Base-by-base conservation (phyloP, 2,797 vertebrate genomes). In the Toxotes lorentzi region DNA sequence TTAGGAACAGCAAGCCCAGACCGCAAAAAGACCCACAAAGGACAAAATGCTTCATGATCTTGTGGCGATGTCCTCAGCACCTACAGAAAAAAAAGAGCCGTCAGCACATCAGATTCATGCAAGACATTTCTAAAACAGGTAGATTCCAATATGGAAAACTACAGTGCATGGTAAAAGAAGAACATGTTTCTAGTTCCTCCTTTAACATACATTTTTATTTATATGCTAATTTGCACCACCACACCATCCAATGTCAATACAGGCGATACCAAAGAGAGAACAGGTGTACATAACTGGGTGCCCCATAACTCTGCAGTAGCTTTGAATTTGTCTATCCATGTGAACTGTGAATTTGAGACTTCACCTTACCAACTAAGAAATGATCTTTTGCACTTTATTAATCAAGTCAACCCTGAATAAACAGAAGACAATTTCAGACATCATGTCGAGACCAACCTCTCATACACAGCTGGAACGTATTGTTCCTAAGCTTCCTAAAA, bases 1-100 rank as follows among this genome's bases (percentile, higher is more conserved):
- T 96, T 92, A 95, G 95, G 96, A 97, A 98, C 97, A 98, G 97
- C 97, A 98, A 98, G 97, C 97, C 97, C 97, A 98, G 97, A 98
- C 97, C 97, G 97, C 97, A 98, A 98, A 98, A 98, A 98, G 97
- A 97, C 93, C 97, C 95, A 91, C 95, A 96, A 94, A 88, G 95
- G 93, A 95, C 95, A 93, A 69, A 78, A 78, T 2, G 51, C 34
- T 34, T 65, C 21, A 7, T 41, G 21, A 4, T 53, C 38, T 4
- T 16, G 34, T 13, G 24, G 48, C 0, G n/a, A 62, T 5, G 32
- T 65, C 61, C 11, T 67, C 77, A 32, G 62, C 70, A 79, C 82
- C 92, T 94, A 3, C 11, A 79, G 66, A 76, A 41, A 76, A 70
- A 67, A 56, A 32, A 66, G 23, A 35, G 17, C 11, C 12, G 11